Percentiles rank a stretch among this genome's conserved stretches.
Evolutionary conservation across 1,140 invertebrate genomes (phyloP).

Genomic region (Ooceraea biroi): DNA sequence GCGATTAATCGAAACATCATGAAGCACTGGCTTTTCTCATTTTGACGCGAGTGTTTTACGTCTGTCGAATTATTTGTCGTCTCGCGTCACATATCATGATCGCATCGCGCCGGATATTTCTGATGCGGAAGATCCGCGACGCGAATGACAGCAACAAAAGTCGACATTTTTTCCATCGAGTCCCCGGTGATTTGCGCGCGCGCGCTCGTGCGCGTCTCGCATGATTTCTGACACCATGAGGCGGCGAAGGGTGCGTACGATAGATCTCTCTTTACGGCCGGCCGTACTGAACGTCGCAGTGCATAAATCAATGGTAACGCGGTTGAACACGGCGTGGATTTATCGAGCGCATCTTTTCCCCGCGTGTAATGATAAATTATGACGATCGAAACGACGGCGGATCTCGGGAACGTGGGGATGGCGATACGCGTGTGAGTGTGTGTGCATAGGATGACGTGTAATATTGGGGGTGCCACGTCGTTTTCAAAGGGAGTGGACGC

Average conservation of each 20-base stretch:
- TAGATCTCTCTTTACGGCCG: constrained; percentile 39
- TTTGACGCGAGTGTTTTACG: neutral
- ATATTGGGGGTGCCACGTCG: constrained; percentile 31
- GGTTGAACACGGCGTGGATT: constrained; percentile 54
- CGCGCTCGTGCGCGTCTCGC: neutral
- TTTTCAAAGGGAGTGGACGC: constrained; percentile 14
- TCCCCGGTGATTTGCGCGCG: constrained; percentile 4
- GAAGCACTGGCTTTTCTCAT: neutral
- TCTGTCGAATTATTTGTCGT: constrained; percentile 22
- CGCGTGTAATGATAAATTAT: constrained; percentile 72
- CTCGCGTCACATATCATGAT: constrained; percentile 1
- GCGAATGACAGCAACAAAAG: constrained; percentile 7
- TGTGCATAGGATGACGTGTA: constrained; percentile 48
- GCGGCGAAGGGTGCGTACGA: constrained; percentile 34
- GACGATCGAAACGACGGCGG: constrained; percentile 64
- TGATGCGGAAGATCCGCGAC: constrained; percentile 24
- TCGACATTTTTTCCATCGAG: constrained; percentile 31
- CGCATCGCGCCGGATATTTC: constrained; percentile 44
- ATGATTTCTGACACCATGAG: constrained; percentile 38
- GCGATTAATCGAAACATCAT: neutral
- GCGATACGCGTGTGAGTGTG: constrained; percentile 26
- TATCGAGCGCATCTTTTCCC: constrained; percentile 63
- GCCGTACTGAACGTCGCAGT: constrained; percentile 10
- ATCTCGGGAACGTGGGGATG: constrained; percentile 13
- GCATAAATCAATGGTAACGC: constrained; percentile 68